Evolutionary conservation across 2,797 vertebrate genomes (phyloP).

Genomic region (Poecilia velifera): DNA sequence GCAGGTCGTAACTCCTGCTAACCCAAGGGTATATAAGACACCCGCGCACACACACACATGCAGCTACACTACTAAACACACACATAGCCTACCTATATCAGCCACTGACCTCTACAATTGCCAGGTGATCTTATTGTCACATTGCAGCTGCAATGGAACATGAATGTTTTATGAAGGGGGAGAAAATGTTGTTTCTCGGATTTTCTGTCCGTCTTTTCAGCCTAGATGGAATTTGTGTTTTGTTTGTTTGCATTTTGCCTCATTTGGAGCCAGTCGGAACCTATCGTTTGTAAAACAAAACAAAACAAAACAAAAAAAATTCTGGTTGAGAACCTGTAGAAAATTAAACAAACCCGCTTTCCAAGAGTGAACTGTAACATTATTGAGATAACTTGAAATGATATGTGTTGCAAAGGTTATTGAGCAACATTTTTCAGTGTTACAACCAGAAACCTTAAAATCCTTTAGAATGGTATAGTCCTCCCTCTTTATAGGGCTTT

Average conservation of each 20-base stretch:
- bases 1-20: constrained; percentile 78
- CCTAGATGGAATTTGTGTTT: background rate
- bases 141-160: constrained; percentile 55
- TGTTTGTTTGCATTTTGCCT: background rate
- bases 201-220: constrained; percentile 1
- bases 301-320: background rate
- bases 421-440: background rate
- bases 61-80: constrained; percentile 42
- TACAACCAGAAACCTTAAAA: background rate
- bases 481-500: background rate
- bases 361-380: background rate
- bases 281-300: background rate
- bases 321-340: background rate
- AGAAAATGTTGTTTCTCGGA: constrained; percentile 20
- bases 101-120: constrained; percentile 68
- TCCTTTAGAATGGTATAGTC: too few relatives aligned
- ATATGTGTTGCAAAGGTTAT: background rate
- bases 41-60: constrained; percentile 43
- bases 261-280: background rate
- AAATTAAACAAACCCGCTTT: background rate
- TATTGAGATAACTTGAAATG: background rate
- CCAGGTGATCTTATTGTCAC: constrained; percentile 62
- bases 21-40: constrained; percentile 76
- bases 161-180: constrained; percentile 62
- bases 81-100: constrained; percentile 64